Evolutionary conservation across 2,888 invertebrate genomes (phyloP), one percentile per base, ranked within the genome.

Genomic region (Leptarthrus brevirostris): DNA sequence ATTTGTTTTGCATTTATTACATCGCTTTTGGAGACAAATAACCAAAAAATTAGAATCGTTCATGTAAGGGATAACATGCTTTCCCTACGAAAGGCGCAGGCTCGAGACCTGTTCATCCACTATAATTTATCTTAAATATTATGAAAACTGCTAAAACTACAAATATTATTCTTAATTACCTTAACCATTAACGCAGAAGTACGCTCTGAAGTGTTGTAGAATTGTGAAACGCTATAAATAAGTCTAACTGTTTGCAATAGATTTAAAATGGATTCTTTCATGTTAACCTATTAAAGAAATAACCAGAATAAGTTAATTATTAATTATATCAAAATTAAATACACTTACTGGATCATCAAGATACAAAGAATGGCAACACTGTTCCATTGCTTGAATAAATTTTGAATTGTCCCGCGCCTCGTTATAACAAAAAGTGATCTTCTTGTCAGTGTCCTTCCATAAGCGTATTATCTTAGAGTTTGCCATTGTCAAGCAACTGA

Each of bases 101-200:
- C n/a, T n/a, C n/a, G n/a, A n/a, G n/a, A n/a, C n/a, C n/a, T n/a
- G n/a, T n/a, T n/a, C n/a, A n/a, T n/a, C n/a, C n/a, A n/a, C n/a
- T n/a, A n/a, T n/a, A n/a, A n/a, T n/a, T n/a, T n/a, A n/a, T n/a
- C n/a, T n/a, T n/a, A n/a, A n/a, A n/a, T n/a, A n/a, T n/a, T n/a
- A n/a, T n/a, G n/a, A n/a, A n/a, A n/a, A n/a, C n/a, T n/a, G n/a
- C n/a, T n/a, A n/a, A n/a, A n/a, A n/a, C n/a, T n/a, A n/a, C n/a
- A n/a, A n/a, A n/a, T n/a, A n/a, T n/a, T n/a, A n/a, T n/a, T n/a
- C n/a, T n/a, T n/a, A 30, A 80, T 78, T 84, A 93, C 93, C 89
- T 98, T 98, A 52, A 98, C 96, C 93, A 98, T 96, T 14, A 98
- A 87, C 0, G 97, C 96, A 0, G 97, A 97, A 74, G 97, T 97